A percentile compares a stretch with the other conserved stretches of the same genome.
These are phyloP conservation scores for Trichopoda pennipes DNA, from an alignment of 2,888 invertebrate genomes.

Conservation along the genomic window DNA sequence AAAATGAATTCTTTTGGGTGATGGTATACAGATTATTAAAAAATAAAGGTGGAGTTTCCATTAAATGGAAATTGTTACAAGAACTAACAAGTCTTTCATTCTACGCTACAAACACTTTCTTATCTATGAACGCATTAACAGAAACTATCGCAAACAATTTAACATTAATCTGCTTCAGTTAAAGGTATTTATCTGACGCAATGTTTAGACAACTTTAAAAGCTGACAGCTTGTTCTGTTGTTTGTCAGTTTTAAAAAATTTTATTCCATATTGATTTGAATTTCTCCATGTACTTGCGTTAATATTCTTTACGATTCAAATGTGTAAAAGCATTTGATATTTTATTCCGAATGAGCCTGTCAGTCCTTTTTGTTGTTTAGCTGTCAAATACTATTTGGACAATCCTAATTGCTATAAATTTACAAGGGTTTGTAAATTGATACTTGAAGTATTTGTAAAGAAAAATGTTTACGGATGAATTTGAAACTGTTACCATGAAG, in stretches of 20 bases:
- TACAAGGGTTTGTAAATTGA: background rate
- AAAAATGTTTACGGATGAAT: background rate
- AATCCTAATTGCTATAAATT: slow-evolving; percentile 33
- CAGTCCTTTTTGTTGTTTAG: background rate
- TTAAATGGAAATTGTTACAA: too few relatives aligned
- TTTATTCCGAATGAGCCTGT: background rate
- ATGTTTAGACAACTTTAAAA: slow-evolving; percentile 7
- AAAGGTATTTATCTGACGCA: background rate
- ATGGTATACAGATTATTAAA: too few relatives aligned
- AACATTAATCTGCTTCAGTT: background rate
- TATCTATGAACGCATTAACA: background rate
- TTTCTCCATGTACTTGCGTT: background rate
- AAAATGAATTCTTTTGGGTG: too few relatives aligned
- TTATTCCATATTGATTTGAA: slow-evolving; percentile 9
- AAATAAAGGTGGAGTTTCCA: too few relatives aligned
- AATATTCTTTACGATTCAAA: background rate
- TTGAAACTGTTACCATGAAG: background rate
- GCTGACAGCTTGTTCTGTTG: background rate
- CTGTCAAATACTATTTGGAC: slow-evolving; percentile 13
- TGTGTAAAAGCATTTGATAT: background rate
- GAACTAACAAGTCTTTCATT: too few relatives aligned
- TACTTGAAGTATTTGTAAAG: background rate
- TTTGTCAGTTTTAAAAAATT: background rate
- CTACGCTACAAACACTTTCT: too few relatives aligned
- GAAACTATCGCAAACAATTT: background rate